Percentiles rank a stretch among this genome's conserved stretches.
phyloP scores from a whole-genome alignment of 2,797 vertebrate species.

The Myiothlypis coronata region DNA sequence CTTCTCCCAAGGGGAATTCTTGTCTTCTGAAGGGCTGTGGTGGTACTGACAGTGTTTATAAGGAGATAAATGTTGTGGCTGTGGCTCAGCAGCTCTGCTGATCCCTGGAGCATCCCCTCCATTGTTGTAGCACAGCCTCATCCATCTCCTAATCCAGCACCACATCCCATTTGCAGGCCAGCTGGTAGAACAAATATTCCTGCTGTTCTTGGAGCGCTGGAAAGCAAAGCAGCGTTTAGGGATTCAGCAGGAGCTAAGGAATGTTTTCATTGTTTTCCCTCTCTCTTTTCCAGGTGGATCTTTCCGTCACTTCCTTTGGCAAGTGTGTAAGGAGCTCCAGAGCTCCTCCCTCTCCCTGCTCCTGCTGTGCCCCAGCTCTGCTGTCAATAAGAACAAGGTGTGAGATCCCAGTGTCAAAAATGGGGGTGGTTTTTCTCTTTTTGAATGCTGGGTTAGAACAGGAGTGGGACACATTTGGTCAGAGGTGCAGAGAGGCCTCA shows the following conservation, averaged over 20 bases:
- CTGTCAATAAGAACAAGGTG: constrained; percentile 97
- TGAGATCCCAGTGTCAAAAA: neutral
- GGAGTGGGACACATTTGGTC: neutral
- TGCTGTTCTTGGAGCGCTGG: neutral
- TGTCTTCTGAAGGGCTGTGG: neutral
- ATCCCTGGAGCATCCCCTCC: neutral
- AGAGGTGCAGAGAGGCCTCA: neutral
- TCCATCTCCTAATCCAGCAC: neutral
- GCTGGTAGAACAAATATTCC: neutral
- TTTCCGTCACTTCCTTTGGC: constrained; percentile 98
- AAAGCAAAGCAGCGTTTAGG: neutral
- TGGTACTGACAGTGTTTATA: neutral
- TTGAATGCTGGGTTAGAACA: neutral
- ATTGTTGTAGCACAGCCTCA: neutral
- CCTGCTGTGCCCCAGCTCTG: constrained; percentile 91
- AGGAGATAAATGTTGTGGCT: neutral
- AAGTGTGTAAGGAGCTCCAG: constrained; percentile 97
- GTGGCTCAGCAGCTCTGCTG: neutral
- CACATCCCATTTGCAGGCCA: neutral
- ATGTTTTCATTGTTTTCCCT: neutral
- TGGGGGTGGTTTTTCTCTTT: neutral
- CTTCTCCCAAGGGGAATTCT: neutral
- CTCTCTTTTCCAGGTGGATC: constrained; percentile 84
- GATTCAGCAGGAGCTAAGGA: neutral
- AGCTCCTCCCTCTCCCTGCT: constrained; percentile 92